Evolutionary conservation across 2,888 invertebrate genomes (phyloP).

Genomic region (Lamellibrachia satsuma): DNA sequence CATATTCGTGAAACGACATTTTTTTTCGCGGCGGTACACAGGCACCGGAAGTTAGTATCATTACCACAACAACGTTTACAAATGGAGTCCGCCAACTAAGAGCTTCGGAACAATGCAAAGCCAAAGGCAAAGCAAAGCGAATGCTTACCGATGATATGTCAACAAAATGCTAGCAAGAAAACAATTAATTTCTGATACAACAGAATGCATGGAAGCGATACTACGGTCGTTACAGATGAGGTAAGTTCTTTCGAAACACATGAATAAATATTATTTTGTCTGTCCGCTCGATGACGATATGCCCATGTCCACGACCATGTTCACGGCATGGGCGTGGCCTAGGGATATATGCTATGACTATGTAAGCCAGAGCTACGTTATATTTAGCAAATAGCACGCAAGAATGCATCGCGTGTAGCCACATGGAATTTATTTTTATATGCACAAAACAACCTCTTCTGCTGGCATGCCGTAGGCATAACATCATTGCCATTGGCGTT

Average conservation of each 20-base stretch:
- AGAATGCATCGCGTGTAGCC: not conserved
- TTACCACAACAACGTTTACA: slow-evolving; percentile 17
- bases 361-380: not conserved
- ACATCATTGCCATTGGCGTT: too few species aligned
- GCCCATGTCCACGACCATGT: not conserved
- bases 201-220: not conserved
- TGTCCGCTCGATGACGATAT: not conserved
- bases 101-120: not conserved
- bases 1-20: not conserved
- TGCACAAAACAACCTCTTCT: not conserved
- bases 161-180: not conserved
- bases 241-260: not conserved
- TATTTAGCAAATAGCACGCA: not conserved
- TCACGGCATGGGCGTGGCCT: not conserved
- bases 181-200: not conserved
- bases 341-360: too few species aligned
- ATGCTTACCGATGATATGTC: not conserved
- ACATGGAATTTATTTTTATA: not conserved
- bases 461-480: too few species aligned
- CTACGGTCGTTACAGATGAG: not conserved
- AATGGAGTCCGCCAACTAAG: not conserved
- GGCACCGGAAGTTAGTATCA: slow-evolving; percentile 11
- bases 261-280: not conserved
- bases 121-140: not conserved
- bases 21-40: not conserved